Evolutionary conservation across 2,113 vertebrate genomes (phyloP).

Genomic region (Odocoileus virginianus): DNA sequence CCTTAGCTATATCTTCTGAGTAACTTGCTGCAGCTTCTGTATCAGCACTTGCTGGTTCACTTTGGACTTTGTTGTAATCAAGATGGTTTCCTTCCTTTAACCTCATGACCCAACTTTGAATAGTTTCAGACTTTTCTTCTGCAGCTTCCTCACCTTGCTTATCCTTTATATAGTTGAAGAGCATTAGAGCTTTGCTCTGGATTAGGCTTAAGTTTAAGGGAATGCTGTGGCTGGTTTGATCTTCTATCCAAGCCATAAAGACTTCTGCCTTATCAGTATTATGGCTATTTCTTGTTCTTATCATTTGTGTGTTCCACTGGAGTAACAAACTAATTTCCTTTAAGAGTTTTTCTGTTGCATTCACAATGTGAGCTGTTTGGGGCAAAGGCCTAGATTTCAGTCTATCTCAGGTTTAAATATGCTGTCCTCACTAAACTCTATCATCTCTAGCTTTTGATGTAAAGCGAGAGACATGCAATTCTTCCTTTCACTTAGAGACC

Average conservation of each 20-base stretch:
- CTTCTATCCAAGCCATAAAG: not conserved
- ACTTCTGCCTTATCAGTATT: not conserved
- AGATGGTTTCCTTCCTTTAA: not conserved
- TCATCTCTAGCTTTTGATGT: not conserved
- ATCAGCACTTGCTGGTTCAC: not conserved
- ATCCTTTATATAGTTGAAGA: not conserved
- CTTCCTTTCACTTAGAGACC: not conserved
- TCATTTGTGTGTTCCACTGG: not conserved
- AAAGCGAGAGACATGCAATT: not conserved
- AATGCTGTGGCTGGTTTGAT: not conserved
- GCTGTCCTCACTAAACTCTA: not conserved
- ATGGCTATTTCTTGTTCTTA: not conserved
- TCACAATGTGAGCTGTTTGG: not conserved
- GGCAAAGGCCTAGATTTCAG: not conserved
- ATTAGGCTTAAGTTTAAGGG: not conserved
- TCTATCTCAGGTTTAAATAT: not conserved
- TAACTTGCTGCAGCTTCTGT: not conserved
- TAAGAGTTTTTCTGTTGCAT: not conserved
- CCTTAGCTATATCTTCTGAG: not conserved
- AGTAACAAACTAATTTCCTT: not conserved
- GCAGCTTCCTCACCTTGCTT: not conserved
- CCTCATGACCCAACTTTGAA: not conserved
- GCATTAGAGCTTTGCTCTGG: not conserved
- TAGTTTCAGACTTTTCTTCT: not conserved
- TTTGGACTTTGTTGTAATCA: not conserved